phyloP scores from a whole-genome alignment of 2,113 vertebrate species.

The Argyrosomus japonicus region DNA sequence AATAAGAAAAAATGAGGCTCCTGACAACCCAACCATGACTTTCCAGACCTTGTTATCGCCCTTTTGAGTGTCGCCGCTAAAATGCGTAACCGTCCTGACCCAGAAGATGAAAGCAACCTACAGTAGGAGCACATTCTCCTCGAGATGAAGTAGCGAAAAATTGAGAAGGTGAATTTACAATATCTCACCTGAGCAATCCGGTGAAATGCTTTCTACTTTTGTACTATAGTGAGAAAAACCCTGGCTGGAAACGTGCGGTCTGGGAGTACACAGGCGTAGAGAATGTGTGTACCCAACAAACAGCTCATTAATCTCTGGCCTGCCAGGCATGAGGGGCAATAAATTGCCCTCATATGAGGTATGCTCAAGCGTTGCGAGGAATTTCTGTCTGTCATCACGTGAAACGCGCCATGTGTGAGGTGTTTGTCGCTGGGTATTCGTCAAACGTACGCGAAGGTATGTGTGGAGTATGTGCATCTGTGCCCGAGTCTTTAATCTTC shows the following conservation, averaged over 20 bases:
- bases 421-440: slow-evolving; percentile 2
- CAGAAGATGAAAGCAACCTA: neutral
- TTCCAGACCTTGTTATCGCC: slow-evolving; percentile 1
- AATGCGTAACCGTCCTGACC: neutral
- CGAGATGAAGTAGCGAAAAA: neutral
- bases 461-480: neutral
- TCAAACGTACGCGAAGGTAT: neutral
- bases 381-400: slow-evolving; percentile 12
- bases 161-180: slow-evolving; percentile 5
- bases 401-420: neutral
- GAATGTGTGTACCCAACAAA: slow-evolving; percentile 44
- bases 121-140: neutral
- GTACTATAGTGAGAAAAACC: slow-evolving; percentile 25
- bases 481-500: neutral
- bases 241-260: slow-evolving; percentile 25
- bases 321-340: slow-evolving; percentile 33
- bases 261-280: slow-evolving; percentile 6
- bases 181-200: slow-evolving; percentile 20
- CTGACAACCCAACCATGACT: neutral
- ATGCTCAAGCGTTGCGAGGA: slow-evolving; percentile 5
- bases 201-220: neutral
- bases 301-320: slow-evolving; percentile 60
- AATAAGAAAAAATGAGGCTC: neutral
- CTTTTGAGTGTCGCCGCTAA: neutral
- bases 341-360: slow-evolving; percentile 44